phyloP scores from a whole-genome alignment of 2,113 vertebrate species.

The Neopipo cinnamomea region DNA sequence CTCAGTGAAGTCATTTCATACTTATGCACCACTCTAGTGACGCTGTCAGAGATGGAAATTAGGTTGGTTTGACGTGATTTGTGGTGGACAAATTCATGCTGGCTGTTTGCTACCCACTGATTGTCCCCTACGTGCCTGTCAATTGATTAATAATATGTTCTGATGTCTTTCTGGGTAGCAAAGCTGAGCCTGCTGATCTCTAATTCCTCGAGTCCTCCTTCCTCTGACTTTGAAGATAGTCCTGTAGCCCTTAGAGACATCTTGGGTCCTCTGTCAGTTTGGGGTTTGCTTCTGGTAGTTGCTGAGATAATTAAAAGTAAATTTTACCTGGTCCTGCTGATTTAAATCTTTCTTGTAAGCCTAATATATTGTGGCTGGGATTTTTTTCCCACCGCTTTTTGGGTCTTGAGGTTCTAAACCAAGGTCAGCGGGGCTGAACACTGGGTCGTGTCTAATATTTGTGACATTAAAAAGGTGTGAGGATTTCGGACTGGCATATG shows the following conservation, averaged over 20 bases:
- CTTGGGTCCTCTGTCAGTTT: not conserved
- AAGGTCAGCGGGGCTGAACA: not conserved
- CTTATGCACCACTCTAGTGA: not conserved
- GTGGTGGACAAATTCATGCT: not conserved
- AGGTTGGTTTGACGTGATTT: not conserved
- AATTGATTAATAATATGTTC: not conserved
- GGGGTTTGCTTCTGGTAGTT: not conserved
- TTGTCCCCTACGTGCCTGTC: not conserved
- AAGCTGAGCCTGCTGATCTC: not conserved
- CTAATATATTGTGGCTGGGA: not conserved
- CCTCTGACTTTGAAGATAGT: not conserved
- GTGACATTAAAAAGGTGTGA: not conserved
- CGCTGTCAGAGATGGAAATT: not conserved
- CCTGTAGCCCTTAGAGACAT: not conserved
- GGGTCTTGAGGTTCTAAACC: not conserved
- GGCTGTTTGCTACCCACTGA: not conserved
- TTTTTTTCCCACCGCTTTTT: fast-evolving
- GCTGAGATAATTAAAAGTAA: not conserved
- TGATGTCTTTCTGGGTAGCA: not conserved
- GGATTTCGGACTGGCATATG: not conserved
- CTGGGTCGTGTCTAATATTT: not conserved
- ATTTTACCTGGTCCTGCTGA: not conserved
- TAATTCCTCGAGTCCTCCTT: not conserved
- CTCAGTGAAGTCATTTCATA: not conserved
- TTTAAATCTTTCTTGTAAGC: not conserved